Evolutionary conservation across 2,888 invertebrate genomes (phyloP).

Genomic region (Mesorhabditis belari): DNA sequence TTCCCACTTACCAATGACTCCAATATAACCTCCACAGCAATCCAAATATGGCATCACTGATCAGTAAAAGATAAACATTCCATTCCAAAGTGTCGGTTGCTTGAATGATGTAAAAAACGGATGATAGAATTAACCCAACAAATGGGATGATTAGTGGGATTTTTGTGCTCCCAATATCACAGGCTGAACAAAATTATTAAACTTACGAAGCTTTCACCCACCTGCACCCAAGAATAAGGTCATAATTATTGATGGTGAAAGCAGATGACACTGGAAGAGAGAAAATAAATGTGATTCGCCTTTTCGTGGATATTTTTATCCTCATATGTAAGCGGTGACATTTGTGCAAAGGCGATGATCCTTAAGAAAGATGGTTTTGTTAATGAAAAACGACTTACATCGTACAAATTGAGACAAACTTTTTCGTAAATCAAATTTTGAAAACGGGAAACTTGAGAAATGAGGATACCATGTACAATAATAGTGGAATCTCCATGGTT

Average conservation of each 20-base stretch:
- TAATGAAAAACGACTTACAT: conserved; percentile 6
- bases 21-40: conserved; percentile 54
- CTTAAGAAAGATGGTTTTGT: conserved; percentile 11
- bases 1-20: conserved; percentile 52
- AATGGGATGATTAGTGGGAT: conserved; percentile 54
- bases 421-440: conserved; percentile 54
- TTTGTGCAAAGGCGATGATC: conserved; percentile 31
- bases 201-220: conserved; percentile 12
- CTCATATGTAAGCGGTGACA: conserved; percentile 27
- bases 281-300: conserved; percentile 53
- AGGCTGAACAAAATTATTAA: conserved; percentile 30
- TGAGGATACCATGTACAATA: conserved; percentile 53
- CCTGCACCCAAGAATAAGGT: conserved; percentile 52
- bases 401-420: conserved; percentile 44
- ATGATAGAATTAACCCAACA: conserved; percentile 48
- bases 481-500: conserved; percentile 54
- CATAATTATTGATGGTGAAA: conserved; percentile 53
- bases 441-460: conserved; percentile 51
- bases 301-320: conserved; percentile 51
- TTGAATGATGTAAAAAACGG: conserved; percentile 51
- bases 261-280: conserved; percentile 51
- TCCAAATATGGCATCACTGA: conserved; percentile 54
- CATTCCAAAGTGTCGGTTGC: conserved; percentile 44
- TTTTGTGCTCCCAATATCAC: conserved; percentile 54
- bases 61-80: conserved; percentile 50